Evolutionary conservation across 2,888 invertebrate species (phyloP).

Genomic region (Cynaeus angustus): DNA sequence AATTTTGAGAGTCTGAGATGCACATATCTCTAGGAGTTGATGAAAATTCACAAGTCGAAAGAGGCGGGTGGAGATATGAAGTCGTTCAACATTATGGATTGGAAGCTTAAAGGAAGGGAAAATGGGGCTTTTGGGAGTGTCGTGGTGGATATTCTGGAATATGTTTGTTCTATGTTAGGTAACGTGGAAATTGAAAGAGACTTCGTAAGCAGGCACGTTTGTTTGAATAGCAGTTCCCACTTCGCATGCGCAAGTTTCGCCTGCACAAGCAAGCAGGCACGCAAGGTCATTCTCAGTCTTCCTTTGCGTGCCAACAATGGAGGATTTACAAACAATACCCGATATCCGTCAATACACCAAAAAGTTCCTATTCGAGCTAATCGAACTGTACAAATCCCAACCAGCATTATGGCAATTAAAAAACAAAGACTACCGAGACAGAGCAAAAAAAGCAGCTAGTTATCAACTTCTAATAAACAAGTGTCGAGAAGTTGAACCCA

Average conservation of each 20-base stretch:
- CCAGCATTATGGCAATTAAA: slow-evolving; percentile 50
- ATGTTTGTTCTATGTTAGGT: too few species aligned
- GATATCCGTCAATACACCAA: slow-evolving; percentile 28
- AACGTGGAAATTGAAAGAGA: too few species aligned
- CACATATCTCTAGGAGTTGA: too few species aligned
- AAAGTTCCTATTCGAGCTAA: slow-evolving; percentile 50
- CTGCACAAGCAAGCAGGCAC: slow-evolving; percentile 17
- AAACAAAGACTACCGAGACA: slow-evolving; percentile 45
- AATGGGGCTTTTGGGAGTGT: too few species aligned
- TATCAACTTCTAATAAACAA: slow-evolving; percentile 51
- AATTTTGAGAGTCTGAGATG: too few species aligned
- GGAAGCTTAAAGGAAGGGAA: too few species aligned
- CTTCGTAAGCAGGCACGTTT: too few species aligned
- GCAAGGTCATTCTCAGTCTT: slow-evolving; percentile 6
- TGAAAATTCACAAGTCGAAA: too few species aligned
- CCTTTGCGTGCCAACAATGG: not conserved
- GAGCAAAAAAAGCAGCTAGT: slow-evolving; percentile 43
- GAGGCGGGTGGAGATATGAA: too few species aligned
- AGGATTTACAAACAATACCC: slow-evolving; percentile 9
- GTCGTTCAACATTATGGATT: too few species aligned
- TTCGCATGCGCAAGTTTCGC: slow-evolving; percentile 6
- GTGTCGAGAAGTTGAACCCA: slow-evolving; percentile 50
- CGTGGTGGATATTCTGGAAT: too few species aligned
- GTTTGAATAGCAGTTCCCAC: too few species aligned
- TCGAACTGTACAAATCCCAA: slow-evolving; percentile 47